A percentile compares a stretch with the other conserved stretches of the same genome.
phyloP scores from a whole-genome alignment of 2,888 invertebrate species.

The Gryllus longicercus region DNA sequence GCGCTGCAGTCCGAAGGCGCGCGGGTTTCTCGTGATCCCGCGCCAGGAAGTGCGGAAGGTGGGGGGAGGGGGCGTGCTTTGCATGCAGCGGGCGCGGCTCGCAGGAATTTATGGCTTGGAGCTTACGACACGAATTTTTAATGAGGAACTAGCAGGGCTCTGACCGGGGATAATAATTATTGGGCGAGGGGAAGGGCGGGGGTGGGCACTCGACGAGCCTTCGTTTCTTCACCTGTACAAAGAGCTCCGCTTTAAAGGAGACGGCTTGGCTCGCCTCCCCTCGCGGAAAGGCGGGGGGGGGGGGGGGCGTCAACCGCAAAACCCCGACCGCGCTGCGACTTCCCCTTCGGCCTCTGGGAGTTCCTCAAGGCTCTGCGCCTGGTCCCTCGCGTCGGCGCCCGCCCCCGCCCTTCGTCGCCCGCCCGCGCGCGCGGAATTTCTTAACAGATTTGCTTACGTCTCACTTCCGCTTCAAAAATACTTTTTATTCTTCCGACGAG shows the following conservation, averaged over 20 bases:
- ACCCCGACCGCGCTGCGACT: background rate
- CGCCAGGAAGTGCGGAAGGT: too few relatives aligned
- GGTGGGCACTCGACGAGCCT: too few relatives aligned
- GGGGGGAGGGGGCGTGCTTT: too few relatives aligned
- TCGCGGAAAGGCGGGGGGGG: background rate
- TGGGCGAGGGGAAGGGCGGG: too few relatives aligned
- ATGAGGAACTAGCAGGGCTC: too few relatives aligned
- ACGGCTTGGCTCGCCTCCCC: too few relatives aligned
- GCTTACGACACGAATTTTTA: too few relatives aligned
- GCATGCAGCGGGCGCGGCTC: too few relatives aligned
- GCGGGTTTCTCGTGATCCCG: too few relatives aligned
- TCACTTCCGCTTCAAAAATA: background rate
- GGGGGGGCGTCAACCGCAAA: conserved; percentile 19
- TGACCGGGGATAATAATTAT: too few relatives aligned
- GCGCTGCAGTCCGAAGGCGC: too few relatives aligned
- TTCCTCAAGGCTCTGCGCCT: background rate
- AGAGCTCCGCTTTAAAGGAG: background rate
- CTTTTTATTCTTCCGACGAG: background rate
- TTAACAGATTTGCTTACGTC: conserved; percentile 2
- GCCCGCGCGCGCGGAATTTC: background rate
- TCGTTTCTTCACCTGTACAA: background rate
- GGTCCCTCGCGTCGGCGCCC: background rate
- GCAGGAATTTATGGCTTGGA: too few relatives aligned
- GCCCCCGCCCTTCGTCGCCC: background rate
- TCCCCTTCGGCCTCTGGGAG: background rate